A percentile compares a stretch with the other conserved stretches of the same genome.
Conservation (phyloP, 2,797 vertebrate genomes). For the Heterohyrax brucei region DNA sequence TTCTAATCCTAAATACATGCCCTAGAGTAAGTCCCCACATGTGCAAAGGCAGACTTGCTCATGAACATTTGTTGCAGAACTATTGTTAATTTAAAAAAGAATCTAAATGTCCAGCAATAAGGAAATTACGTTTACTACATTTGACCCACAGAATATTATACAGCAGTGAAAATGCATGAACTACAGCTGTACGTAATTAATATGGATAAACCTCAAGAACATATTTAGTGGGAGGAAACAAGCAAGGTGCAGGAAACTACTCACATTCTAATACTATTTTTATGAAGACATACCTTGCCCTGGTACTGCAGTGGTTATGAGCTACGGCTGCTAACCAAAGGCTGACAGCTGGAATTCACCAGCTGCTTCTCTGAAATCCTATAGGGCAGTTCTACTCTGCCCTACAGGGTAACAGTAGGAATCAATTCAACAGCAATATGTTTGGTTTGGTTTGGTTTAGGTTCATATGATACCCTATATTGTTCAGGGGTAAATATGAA, state of each 20-base stretch:
- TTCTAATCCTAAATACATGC: neutral
- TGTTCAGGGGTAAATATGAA: slow-evolving; percentile 32
- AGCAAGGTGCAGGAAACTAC: neutral
- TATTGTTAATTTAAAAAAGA: slow-evolving; percentile 42
- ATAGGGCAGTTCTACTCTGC: no score
- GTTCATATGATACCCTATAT: neutral
- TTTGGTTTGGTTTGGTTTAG: no score
- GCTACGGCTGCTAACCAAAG: no score
- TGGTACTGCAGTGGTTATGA: no score
- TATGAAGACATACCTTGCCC: neutral
- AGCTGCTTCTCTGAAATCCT: no score
- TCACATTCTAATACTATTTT: slow-evolving; percentile 10
- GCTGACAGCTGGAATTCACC: no score
- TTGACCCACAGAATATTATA: neutral
- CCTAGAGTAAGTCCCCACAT: neutral
- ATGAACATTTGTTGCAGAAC: slow-evolving; percentile 29
- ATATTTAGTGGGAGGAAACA: slow-evolving; percentile 18
- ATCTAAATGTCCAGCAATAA: neutral
- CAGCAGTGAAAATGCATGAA: neutral
- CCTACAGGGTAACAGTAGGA: no score
- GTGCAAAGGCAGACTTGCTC: neutral
- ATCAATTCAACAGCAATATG: no score
- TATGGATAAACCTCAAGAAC: slow-evolving; percentile 15
- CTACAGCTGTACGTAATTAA: neutral
- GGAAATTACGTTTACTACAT: slow-evolving; percentile 17